These are phyloP conservation scores for Lepilemur septentrionalis DNA, from an alignment of 2,797 vertebrate genomes.

Conservation along the genomic window DNA sequence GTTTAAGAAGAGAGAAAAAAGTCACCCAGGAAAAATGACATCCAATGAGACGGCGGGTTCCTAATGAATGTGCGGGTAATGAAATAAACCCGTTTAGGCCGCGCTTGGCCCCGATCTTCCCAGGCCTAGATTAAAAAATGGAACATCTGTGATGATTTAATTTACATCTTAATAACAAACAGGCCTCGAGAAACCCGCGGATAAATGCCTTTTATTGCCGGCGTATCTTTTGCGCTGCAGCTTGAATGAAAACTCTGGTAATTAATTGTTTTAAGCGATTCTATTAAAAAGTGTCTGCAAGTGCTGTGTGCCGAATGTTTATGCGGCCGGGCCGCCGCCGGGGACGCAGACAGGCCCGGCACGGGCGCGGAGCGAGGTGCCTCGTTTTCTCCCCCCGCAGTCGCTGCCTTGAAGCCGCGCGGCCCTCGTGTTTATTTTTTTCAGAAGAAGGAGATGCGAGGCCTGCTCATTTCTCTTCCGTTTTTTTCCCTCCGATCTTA, in stretches of 20 bases:
- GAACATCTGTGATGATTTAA: slow-evolving; percentile 99
- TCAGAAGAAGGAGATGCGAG: background rate
- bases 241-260: slow-evolving; percentile 95
- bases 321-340: slow-evolving; percentile 84
- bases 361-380: fast-evolving
- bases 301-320: slow-evolving; percentile 90
- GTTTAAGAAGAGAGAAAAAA: slow-evolving; percentile 76
- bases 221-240: slow-evolving; percentile 94
- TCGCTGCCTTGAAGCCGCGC: background rate
- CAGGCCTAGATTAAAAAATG: slow-evolving; percentile 98
- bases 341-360: slow-evolving; percentile 78
- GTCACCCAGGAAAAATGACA: slow-evolving; percentile 85
- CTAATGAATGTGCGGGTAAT: slow-evolving; percentile 95
- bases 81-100: slow-evolving; percentile 94
- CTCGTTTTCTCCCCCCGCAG: background rate
- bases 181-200: slow-evolving; percentile 98
- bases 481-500: background rate
- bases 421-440: background rate
- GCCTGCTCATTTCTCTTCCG: background rate
- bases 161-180: slow-evolving; percentile 99
- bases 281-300: slow-evolving; percentile 98
- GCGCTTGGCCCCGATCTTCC: slow-evolving; percentile 89
- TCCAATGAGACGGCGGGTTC: slow-evolving; percentile 86
- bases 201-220: slow-evolving; percentile 98
- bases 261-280: slow-evolving; percentile 99